phyloP scores from a whole-genome alignment of 1,140 invertebrate species.

The Eubasilissa regina region DNA sequence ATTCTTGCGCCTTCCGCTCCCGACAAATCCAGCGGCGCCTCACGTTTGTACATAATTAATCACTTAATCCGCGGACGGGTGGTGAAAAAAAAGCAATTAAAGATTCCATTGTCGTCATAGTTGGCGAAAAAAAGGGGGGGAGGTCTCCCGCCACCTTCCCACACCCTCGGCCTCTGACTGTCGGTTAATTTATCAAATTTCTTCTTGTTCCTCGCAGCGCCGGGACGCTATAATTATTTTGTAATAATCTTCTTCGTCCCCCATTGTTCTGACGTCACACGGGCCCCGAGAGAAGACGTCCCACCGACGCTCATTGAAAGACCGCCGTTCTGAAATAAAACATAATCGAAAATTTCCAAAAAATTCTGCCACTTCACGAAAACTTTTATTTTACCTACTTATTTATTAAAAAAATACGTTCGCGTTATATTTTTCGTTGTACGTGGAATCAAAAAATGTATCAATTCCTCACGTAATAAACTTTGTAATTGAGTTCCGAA shows the following conservation, averaged over 20 bases:
- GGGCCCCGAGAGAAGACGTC: neutral
- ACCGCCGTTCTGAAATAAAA: neutral
- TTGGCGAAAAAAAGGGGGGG: slow-evolving; percentile 50
- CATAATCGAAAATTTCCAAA: no score
- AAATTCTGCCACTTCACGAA: no score
- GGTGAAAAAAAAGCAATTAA: slow-evolving; percentile 60
- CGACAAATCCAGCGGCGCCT: slow-evolving; percentile 53
- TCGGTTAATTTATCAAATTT: slow-evolving; percentile 60
- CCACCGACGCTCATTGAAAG: neutral
- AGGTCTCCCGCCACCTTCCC: neutral
- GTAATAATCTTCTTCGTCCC: slow-evolving; percentile 51
- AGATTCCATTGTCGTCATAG: slow-evolving; percentile 60
- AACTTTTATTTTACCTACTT: no score
- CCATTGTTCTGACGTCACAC: slow-evolving; percentile 21
- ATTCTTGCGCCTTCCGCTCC: slow-evolving; percentile 32
- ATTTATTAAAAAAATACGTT: no score
- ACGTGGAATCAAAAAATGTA: no score
- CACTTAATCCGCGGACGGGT: slow-evolving; percentile 58
- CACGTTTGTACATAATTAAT: slow-evolving; percentile 61
- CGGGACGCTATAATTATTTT: slow-evolving; percentile 59
- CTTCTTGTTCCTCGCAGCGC: slow-evolving; percentile 42
- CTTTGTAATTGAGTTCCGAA: no score
- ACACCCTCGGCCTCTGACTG: slow-evolving; percentile 39
- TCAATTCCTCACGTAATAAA: no score
- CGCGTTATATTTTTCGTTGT: no score